A percentile compares a stretch with the other conserved stretches of the same genome.
Evolutionary conservation across 2,888 invertebrate genomes (phyloP).

Genomic region (Nipponacmea schrenckii): DNA sequence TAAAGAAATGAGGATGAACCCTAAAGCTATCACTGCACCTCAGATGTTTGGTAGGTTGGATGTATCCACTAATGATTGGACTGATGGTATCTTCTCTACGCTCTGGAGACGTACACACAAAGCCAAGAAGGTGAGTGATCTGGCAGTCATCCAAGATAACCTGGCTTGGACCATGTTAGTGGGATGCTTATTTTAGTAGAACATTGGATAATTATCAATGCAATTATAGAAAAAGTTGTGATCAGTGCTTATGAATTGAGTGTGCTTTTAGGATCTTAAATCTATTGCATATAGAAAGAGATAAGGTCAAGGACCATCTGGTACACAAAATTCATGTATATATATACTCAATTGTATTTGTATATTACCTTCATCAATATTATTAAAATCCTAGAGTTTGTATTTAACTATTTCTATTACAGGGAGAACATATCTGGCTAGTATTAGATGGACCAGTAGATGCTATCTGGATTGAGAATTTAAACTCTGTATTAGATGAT

Average conservation of each 20-base stretch:
- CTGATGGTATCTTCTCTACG: slow-evolving; percentile 96
- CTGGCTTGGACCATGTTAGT: neutral
- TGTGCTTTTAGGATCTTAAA: too few relatives aligned
- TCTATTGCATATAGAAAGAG: too few relatives aligned
- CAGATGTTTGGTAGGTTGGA: slow-evolving; percentile 98
- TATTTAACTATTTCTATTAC: slow-evolving; percentile 63
- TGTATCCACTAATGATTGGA: slow-evolving; percentile 98
- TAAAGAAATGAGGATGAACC: slow-evolving; percentile 98
- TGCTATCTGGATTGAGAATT: slow-evolving; percentile 70
- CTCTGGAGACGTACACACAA: slow-evolving; percentile 95
- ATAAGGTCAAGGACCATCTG: too few relatives aligned
- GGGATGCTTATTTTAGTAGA: neutral
- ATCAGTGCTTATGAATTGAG: too few relatives aligned
- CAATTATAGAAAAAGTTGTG: too few relatives aligned
- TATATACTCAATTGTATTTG: too few relatives aligned
- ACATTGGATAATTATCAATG: too few relatives aligned
- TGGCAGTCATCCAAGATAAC: neutral
- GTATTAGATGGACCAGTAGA: slow-evolving; percentile 69
- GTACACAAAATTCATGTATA: too few relatives aligned
- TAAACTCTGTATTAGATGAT: slow-evolving; percentile 69
- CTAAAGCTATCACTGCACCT: slow-evolving; percentile 95
- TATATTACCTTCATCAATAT: too few relatives aligned
- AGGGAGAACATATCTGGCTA: slow-evolving; percentile 69
- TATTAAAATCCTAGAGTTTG: too few relatives aligned
- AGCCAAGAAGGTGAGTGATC: slow-evolving; percentile 76